These are phyloP conservation scores for Clusia tigrina DNA, from an alignment of 2,888 invertebrate genomes.

Conservation along the genomic window DNA sequence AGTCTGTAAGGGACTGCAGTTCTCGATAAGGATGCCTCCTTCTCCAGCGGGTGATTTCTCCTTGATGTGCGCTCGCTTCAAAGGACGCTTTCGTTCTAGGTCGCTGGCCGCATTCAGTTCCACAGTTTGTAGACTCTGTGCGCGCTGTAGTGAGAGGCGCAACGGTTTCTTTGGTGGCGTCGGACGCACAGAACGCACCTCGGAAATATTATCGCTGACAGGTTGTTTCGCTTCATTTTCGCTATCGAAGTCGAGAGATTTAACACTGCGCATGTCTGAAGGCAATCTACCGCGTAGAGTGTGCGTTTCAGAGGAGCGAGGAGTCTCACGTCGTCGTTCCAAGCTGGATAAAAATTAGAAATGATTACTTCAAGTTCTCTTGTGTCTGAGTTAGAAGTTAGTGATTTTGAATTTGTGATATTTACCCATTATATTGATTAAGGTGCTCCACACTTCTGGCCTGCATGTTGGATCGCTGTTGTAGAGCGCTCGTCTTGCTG, in stretches of 20 bases:
- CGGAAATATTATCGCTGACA: slow-evolving; percentile 67
- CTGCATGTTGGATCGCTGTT: slow-evolving; percentile 51
- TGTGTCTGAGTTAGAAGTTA: background rate
- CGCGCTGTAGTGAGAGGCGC: slow-evolving; percentile 81
- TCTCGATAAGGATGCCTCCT: slow-evolving; percentile 52
- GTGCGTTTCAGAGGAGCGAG: slow-evolving; percentile 46
- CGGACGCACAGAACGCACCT: slow-evolving; percentile 71
- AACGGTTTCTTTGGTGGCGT: slow-evolving; percentile 87
- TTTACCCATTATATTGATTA: slow-evolving; percentile 59
- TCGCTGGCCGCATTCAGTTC: slow-evolving; percentile 54
- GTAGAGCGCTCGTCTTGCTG: slow-evolving; percentile 41
- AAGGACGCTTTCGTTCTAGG: slow-evolving; percentile 59
- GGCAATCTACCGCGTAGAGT: slow-evolving; percentile 48
- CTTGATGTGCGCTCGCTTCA: slow-evolving; percentile 60
- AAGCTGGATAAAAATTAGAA: slow-evolving; percentile 36
- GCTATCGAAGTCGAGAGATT: slow-evolving; percentile 81
- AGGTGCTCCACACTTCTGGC: slow-evolving; percentile 63
- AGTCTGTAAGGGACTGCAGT: slow-evolving; percentile 56
- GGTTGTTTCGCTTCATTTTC: slow-evolving; percentile 68
- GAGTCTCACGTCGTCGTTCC: slow-evolving; percentile 52
- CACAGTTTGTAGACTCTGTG: slow-evolving; percentile 82
- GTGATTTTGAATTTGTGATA: slow-evolving; percentile 9
- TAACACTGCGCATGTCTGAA: slow-evolving; percentile 69
- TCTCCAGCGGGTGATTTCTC: slow-evolving; percentile 38
- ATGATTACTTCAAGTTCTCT: background rate